Conservation (phyloP, 2,888 invertebrate genomes). For the Heliconius ethilla region DNA sequence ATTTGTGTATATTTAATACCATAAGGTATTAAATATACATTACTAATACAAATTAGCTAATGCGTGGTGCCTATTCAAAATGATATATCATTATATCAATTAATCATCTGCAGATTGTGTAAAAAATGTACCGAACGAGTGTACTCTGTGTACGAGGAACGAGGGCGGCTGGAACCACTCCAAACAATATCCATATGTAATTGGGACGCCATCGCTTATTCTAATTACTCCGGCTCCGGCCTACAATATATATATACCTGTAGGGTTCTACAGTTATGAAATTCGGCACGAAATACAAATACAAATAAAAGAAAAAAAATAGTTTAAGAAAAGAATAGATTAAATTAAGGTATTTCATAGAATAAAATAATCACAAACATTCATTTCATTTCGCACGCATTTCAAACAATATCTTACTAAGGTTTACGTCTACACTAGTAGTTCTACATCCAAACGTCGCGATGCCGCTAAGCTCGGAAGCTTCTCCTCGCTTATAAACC, state of each 20-base stretch:
- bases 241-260: not conserved
- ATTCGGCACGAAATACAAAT: no score
- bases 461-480: no score
- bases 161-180: conserved; percentile 36
- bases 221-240: conserved; percentile 14
- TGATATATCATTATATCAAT: not conserved
- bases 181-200: conserved; percentile 28
- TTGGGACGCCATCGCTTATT: conserved; percentile 25
- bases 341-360: no score
- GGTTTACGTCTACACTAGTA: no score
- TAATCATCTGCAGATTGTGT: not conserved
- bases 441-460: no score
- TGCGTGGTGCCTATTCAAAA: not conserved
- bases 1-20: no score
- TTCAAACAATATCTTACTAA: not conserved
- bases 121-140: not conserved
- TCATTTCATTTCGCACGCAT: no score
- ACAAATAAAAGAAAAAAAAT: no score
- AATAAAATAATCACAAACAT: no score
- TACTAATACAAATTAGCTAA: not conserved
- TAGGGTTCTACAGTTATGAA: no score
- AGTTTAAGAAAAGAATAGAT: no score
- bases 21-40: no score
- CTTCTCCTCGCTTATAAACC: not conserved
- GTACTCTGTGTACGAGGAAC: conserved; percentile 1